Evolutionary conservation across 2,113 vertebrate species (phyloP), one percentile per base, ranked within the genome.

Genomic region (Cyanistes caeruleus): DNA sequence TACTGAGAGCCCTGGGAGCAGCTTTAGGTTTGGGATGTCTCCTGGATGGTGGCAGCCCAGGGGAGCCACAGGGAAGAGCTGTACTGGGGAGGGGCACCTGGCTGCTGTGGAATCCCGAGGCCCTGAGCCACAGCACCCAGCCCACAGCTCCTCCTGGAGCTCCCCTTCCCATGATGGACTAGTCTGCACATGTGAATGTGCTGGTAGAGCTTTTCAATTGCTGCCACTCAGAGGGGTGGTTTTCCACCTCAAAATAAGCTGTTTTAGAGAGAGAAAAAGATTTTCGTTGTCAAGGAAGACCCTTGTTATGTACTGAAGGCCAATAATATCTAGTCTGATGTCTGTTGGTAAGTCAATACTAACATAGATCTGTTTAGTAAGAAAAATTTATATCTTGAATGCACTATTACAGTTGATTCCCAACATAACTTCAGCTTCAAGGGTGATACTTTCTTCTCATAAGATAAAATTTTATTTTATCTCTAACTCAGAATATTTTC

Each of bases 91-190:
- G 35, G 51, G 31, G 22, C 43, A 67, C 31, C 4, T 0, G 10
- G 51, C 31, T 69, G 55, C 70, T 39, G 8, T 3, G 48, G 20
- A 24, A 0, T 5, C 37, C 37, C 21, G 41, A 48, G 53, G 15
- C 55, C 25, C 30, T 48, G 23, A 3, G 5, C 30, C 63, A 11
- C 0, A 2, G 25, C 62, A 19, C 6, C 19, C 67, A 30, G 30
- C 15, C 56, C 49, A 21, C 49, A 43, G 28, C 53, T 55, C 35
- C 22, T 13, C 7, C n/a, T 23, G 31, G 24, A 86, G 52, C 49
- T 49, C 35, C n/a, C 4, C 13, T 30, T 53, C 60, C 49, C 11
- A 0, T 2, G 11, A 13, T 3, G 23, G 59, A 16, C 5, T 30
- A 30, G 31, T 25, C 43, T 33, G 14, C 19, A 28, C 13, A 1